A percentile compares a stretch with the other conserved stretches of the same genome.
Evolutionary conservation across 1,140 invertebrate species (phyloP).

Genomic region (Diachasma alloeum): DNA sequence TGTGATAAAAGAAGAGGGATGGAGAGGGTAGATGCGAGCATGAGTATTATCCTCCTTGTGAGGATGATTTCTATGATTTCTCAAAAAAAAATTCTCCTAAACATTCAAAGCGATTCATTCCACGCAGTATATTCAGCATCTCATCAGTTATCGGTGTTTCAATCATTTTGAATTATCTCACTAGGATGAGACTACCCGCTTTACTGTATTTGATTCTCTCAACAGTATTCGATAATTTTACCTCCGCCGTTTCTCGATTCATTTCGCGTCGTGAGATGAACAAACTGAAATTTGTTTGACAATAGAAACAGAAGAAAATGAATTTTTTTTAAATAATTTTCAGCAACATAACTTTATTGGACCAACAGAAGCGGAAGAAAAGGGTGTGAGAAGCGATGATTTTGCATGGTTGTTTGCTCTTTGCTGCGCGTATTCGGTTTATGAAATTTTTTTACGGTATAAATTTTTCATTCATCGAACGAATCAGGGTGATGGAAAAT

Average conservation of each 20-base stretch:
- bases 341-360: background rate
- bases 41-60: conserved; percentile 3
- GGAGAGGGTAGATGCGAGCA: conserved; percentile 15
- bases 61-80: conserved; percentile 28
- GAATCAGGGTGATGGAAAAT: no score
- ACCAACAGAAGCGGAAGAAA: background rate
- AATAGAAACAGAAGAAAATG: background rate
- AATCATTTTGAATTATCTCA: background rate
- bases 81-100: conserved; percentile 52
- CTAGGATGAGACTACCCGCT: background rate
- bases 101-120: conserved; percentile 65
- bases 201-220: no score
- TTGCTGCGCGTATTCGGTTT: background rate
- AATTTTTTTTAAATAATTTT: background rate
- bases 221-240: background rate
- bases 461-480: no score
- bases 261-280: background rate
- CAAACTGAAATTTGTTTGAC: background rate
- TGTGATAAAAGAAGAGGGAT: background rate
- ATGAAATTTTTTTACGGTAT: background rate
- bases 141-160: conserved; percentile 1
- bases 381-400: background rate
- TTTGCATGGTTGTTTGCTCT: background rate
- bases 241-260: background rate
- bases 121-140: conserved; percentile 48